Percentiles rank a stretch among this genome's conserved stretches.
These are phyloP conservation scores for Tiliacea aurago DNA, from an alignment of 2,888 invertebrate species.

Conservation along the genomic window DNA sequence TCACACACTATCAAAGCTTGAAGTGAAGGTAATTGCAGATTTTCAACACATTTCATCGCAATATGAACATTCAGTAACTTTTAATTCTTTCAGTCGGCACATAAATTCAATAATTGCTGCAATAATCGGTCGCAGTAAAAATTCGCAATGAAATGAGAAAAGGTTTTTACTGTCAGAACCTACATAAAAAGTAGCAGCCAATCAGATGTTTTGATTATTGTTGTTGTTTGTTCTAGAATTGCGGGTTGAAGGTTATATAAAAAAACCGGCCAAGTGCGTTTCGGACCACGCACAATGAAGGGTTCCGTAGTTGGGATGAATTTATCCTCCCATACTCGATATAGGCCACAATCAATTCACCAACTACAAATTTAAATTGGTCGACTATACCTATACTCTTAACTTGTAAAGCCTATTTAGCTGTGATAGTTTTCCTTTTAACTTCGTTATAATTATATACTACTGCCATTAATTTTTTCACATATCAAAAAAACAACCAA, in stretches of 20 bases:
- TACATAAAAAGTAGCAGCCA: slow-evolving; percentile 52
- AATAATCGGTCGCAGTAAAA: slow-evolving; percentile 46
- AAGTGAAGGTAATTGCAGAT: slow-evolving; percentile 49
- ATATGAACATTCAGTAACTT: slow-evolving; percentile 25
- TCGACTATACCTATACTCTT: no score
- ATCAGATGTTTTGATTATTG: slow-evolving; percentile 52
- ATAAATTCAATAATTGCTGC: slow-evolving; percentile 38
- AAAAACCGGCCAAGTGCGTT: not conserved
- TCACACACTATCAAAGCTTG: slow-evolving; percentile 52
- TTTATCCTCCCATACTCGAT: no score
- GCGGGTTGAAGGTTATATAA: slow-evolving; percentile 24
- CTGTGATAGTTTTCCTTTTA: no score
- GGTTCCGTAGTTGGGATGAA: no score
- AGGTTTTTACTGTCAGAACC: slow-evolving; percentile 40
- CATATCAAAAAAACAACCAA: no score
- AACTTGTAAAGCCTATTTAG: no score
- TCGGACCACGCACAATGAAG: no score
- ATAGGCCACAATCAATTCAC: no score
- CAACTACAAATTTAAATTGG: no score
- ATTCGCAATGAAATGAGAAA: slow-evolving; percentile 40
- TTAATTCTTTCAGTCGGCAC: not conserved
- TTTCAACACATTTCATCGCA: slow-evolving; percentile 44
- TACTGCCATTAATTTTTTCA: no score
- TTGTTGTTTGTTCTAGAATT: slow-evolving; percentile 49
- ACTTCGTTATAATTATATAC: no score